Evolutionary conservation across 2,797 vertebrate species (phyloP).

Genomic region (Allobates femoralis): DNA sequence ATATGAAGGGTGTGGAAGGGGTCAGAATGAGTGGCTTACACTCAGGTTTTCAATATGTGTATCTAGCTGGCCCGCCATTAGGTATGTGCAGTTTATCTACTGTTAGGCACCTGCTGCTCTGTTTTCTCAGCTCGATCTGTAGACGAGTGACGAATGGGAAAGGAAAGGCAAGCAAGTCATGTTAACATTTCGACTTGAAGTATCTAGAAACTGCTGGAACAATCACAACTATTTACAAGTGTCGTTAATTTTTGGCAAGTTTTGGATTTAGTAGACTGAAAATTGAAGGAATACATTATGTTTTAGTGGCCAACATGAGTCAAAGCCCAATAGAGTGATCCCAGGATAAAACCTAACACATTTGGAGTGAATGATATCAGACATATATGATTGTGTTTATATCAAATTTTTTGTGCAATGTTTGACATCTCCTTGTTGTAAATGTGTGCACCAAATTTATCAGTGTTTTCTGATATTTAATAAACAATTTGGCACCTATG

Average conservation of each 20-base stretch:
- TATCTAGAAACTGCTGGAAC: not conserved
- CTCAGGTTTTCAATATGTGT: slow-evolving; percentile 31
- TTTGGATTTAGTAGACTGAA: not conserved
- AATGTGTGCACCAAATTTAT: too few relatives aligned
- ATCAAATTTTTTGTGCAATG: too few relatives aligned
- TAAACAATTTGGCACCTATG: too few relatives aligned
- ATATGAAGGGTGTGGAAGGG: slow-evolving; percentile 45
- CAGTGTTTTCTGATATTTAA: too few relatives aligned
- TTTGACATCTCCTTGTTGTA: too few relatives aligned
- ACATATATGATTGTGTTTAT: too few relatives aligned
- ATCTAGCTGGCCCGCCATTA: slow-evolving; percentile 7
- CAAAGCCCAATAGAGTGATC: not conserved
- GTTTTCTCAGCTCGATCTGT: not conserved
- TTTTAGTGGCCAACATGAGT: not conserved
- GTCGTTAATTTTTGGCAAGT: slow-evolving; percentile 7
- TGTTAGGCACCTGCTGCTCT: slow-evolving; percentile 42
- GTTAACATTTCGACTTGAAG: not conserved
- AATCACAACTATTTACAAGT: slow-evolving; percentile 23
- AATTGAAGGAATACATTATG: not conserved
- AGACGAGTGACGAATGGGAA: not conserved
- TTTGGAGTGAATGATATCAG: too few relatives aligned
- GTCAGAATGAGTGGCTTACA: slow-evolving; percentile 16
- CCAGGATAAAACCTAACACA: not conserved
- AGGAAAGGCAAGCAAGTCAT: not conserved
- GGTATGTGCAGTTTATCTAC: not conserved